These are phyloP conservation scores for Nasua narica DNA, from an alignment of 2,797 vertebrate genomes.

Conservation along the genomic window DNA sequence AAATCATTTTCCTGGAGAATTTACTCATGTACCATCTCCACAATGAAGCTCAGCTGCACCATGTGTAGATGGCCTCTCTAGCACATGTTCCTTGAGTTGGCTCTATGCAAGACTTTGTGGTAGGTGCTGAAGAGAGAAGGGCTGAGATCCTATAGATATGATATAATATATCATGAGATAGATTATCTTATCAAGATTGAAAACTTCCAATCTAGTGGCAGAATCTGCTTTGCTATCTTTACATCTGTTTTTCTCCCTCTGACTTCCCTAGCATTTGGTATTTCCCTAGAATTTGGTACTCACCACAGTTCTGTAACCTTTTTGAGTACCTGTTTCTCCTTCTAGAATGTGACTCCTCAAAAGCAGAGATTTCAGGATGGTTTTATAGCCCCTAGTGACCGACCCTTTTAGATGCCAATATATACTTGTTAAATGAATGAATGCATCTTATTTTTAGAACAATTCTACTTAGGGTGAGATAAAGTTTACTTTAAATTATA, in stretches of 20 bases:
- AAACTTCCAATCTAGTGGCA: not conserved
- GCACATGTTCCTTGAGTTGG: not conserved
- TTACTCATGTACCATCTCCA: not conserved
- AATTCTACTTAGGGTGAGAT: not conserved
- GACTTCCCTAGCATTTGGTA: not conserved
- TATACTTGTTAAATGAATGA: not conserved
- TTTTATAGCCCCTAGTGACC: not conserved
- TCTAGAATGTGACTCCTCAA: not conserved
- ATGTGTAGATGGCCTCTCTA: not conserved
- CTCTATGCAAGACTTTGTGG: not conserved
- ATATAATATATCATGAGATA: not conserved
- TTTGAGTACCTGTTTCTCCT: not conserved
- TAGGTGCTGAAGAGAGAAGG: not conserved
- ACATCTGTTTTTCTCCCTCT: not conserved
- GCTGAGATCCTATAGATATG: not conserved
- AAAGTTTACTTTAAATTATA: slow-evolving; percentile 29
- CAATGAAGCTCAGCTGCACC: not conserved
- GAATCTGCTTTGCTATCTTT: not conserved
- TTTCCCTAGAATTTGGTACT: not conserved
- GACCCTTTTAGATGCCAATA: not conserved
- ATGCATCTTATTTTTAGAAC: not conserved
- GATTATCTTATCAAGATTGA: not conserved
- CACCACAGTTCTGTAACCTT: not conserved
- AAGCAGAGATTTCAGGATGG: not conserved
- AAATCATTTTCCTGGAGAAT: not conserved